Conservation (phyloP, 2,113 vertebrate genomes). For the Stercorarius parasiticus region DNA sequence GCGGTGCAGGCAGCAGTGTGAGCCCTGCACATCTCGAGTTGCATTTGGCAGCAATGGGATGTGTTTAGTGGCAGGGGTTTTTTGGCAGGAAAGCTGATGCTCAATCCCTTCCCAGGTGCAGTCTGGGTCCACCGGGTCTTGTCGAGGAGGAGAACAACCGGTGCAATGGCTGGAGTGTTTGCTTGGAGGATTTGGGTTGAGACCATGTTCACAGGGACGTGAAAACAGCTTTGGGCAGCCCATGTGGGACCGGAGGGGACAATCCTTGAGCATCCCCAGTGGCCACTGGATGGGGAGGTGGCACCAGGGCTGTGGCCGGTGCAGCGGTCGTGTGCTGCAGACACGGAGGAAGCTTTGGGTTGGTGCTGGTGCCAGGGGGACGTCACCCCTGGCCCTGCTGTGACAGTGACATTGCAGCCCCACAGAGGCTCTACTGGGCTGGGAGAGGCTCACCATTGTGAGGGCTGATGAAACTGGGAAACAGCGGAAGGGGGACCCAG, state of each 20-base stretch:
- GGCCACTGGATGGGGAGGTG: background rate
- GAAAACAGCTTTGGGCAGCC: background rate
- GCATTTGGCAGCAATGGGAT: background rate
- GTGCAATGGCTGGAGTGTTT: accelerated
- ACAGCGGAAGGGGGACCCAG: background rate
- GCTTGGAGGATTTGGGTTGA: background rate
- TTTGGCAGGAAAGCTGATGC: background rate
- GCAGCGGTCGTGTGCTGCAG: accelerated
- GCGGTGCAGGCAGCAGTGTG: accelerated
- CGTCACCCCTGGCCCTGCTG: background rate
- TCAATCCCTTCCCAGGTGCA: background rate
- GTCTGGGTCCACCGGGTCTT: accelerated
- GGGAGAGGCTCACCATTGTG: background rate
- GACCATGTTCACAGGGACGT: accelerated
- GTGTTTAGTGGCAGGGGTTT: background rate
- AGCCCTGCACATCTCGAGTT: background rate
- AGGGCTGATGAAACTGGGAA: background rate
- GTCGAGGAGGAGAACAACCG: accelerated
- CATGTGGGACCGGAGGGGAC: background rate
- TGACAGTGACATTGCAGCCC: background rate
- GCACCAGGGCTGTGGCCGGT: background rate
- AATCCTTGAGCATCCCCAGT: background rate
- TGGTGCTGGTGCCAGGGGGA: background rate
- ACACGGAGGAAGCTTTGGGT: background rate
- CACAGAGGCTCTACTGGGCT: background rate